Evolutionary conservation across 2,888 invertebrate genomes (phyloP), one percentile per base, ranked within the genome.

Genomic region (Sarcophaga caerulescens): DNA sequence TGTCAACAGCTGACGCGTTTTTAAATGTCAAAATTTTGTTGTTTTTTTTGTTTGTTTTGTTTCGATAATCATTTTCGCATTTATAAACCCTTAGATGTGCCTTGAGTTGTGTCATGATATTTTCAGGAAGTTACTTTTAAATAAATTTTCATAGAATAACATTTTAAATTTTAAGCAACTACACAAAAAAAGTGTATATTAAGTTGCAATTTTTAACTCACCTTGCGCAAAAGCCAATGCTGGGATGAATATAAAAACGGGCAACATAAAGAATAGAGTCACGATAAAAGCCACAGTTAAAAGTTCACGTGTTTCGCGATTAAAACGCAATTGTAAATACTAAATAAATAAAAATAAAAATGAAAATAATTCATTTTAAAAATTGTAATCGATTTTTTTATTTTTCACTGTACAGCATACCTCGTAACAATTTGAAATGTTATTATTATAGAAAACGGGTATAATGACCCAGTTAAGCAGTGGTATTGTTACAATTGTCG

Each of bases 361-460:
- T 52, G 4, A 52, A 52, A 4, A 35, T 0, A 35, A 35, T 35
- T 35, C 35, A 35, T 1, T 35, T 35, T 35, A 35, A 35, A 35
- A 10, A 35, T 10, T 35, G 10, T 35, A 8, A 35, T 35, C 35
- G 35, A 35, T 35, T 35, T 35, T 35, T 35, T 1, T 35, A 35
- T 8, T 2, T 35, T 35, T 35, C 35, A 35, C 35, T 35, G 47
- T n/a, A 25, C 19, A 52, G 81, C 89, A 87, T 87, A 94, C 94
- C 92, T 94, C 93, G 86, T 94, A 94, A 25, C 93, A 94, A 70
- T 94, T 94, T 2, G 93, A 93, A 6, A 94, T 90, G 75, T 93
- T 92, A 71, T 94, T 93, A 71, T 93, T 92, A 88, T 93, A 94
- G 89, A 94, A 94, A 0, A 94, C 93, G 0, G 94, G 94, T 45